Evolutionary conservation across 2,888 invertebrate genomes (phyloP), one percentile per base, ranked within the genome.

Genomic region (Lasioglossum calceatum): DNA sequence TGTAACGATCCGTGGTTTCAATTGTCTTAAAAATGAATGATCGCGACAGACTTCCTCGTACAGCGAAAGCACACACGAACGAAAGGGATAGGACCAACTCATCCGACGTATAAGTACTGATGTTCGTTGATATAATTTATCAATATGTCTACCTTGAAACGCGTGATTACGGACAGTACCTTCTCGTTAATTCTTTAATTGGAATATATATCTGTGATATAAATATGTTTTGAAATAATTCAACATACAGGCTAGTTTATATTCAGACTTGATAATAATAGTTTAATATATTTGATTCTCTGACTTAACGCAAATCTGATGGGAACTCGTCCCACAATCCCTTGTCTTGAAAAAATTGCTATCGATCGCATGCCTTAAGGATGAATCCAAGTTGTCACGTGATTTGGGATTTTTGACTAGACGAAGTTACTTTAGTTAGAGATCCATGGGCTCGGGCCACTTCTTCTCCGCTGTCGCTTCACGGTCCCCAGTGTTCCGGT

Each of bases 171-270:
- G 64, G 32, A 7, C 32, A 16, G 1, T 64, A 16, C 7, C 12
- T 64, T 64, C 64, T 32, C 64, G 5, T 64, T 64, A 16, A 64
- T 64, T 64, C 64, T n/a, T 64, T 32, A 64, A 64, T 64, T 64
- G 64, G 16, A n/a, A 64, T 32, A 32, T 32, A 32, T 32, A 32
- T 16, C 64, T 64, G 64, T 64, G 64, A 64, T 64, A 32, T 7
- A 7, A 36, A 5, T 0, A 36, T 4, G 19, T 36, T 19, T 19
- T 16, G 36, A 36, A 67, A 36, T 67, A 7, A 39, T 39, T 42
- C 5, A 23, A 70, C 7, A 0, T 36, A 36, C 36, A 23, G 23
- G 3, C 39, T 70, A 39, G 10, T 23, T 39, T 70, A 23, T 39
- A 70, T 23, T 58, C n/a, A n/a, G 58, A 4, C n/a, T n/a, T n/a